These are phyloP conservation scores for Caranx ignobilis DNA, from an alignment of 2,113 vertebrate genomes.

Conservation along the genomic window DNA sequence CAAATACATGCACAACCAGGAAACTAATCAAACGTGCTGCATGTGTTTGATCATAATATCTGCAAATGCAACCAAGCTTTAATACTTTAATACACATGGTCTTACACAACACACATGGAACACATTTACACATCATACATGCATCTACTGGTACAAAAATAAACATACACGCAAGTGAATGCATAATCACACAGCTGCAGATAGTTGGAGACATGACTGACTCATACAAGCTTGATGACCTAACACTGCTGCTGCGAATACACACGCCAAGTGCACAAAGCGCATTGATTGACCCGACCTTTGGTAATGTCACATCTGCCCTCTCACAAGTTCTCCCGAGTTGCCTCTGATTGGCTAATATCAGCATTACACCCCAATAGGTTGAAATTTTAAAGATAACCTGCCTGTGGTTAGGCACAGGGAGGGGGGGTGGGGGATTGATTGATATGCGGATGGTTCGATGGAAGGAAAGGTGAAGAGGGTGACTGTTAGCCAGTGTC, in stretches of 20 bases:
- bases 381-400: constrained; percentile 21
- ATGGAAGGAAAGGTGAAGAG: constrained; percentile 34
- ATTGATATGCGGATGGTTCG: constrained; percentile 19
- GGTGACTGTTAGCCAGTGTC: constrained; percentile 3
- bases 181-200: background rate
- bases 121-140: background rate
- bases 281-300: constrained; percentile 20
- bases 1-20: background rate
- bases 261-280: background rate
- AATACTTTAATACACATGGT: background rate
- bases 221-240: background rate
- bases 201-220: background rate
- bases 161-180: background rate
- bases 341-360: constrained; percentile 10
- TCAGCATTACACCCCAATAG: background rate
- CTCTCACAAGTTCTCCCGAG: background rate
- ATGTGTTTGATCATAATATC: constrained; percentile 1
- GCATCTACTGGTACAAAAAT: background rate
- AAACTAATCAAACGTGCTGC: background rate
- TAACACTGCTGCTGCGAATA: background rate
- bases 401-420: constrained; percentile 6
- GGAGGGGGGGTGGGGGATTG: constrained; percentile 17
- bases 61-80: constrained; percentile 4
- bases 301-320: constrained; percentile 30
- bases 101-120: background rate